Base-by-base conservation (phyloP, 1,140 invertebrate genomes). In the Neelides sp. region DNA sequence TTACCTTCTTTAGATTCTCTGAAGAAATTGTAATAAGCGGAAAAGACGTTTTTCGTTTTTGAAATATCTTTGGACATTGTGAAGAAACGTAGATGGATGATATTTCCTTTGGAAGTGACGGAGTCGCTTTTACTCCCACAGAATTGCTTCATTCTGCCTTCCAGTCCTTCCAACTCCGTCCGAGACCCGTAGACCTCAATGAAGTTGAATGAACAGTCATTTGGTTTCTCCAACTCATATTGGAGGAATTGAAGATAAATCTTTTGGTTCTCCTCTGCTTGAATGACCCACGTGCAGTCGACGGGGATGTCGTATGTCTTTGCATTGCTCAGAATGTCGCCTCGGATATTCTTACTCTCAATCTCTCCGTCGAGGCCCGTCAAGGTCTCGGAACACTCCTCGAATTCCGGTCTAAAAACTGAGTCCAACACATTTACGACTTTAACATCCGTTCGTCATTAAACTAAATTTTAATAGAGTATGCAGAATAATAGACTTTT, bases 141-240 rank as follows among this genome's bases (percentile, higher is more conserved):
- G 66, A 83, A 85, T 60, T 79, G 77, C 58, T 77, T 77, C 12
- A 77, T 54, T 48, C 76, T 57, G 34, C 74, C 69, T 35, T 73
- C 68, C 27, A n/a, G 15, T 12, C 47, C 46, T 23, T 51, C 43
- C 55, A 82, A 68, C 56, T 82, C 75, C 22, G 80, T 79, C 46
- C 71, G 67, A 48, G 77, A 73, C 4, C 74, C 74, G 65, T 85
- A 84, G 37, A 89, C 72, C 64, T 87, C 80, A 34, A 88, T 71
- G 63, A 82, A 86, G 66, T 88, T 88, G 12, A 71, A 73, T n/a
- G 83, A 78, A 60, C 85, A 89, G 59, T 87, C 82, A 64, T 89
- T 88, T 1, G 84, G 83, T 59, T 76, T 77, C 34, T 73, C 73
- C 54, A 88, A 67, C 30, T 71, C 67, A 63, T 86, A 86, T 27